Evolutionary conservation across 2,888 invertebrate species (phyloP), one percentile per base, ranked within the genome.

Genomic region (Cephus nigrinus): DNA sequence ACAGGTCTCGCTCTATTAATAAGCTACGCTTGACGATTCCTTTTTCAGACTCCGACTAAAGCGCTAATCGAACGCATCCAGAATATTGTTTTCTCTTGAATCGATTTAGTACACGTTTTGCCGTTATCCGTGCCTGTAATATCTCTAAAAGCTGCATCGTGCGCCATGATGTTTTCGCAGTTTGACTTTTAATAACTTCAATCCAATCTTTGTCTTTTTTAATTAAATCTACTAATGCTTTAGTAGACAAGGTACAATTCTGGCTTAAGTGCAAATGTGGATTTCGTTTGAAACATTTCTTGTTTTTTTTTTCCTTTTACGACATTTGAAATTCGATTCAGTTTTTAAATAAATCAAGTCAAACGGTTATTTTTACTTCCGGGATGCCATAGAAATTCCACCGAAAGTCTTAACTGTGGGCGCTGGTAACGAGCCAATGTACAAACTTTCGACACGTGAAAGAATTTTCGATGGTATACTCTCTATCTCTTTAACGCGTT

Each of bases 341-440:
- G 30, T 32, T 71, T n/a, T 71, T 33, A 71, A 78, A 76, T 71
- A 36, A 79, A 23, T 74, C 30, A 30, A 55, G 15, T 55, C 36
- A 23, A n/a, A 35, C 40, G 72, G 79, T 81, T 84, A 82, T 84
- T 84, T 84, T 81, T 79, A 79, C 76, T 40, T 80, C 74, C 69
- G 69, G 74, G 72, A 76, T 79, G 77, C 79, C 79, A 55, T 55
- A 71, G 31, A 78, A 55, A 76, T 78, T 78, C 75, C 78, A 74
- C 73, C 55, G 71, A 55, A 40, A 73, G 55, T 23, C 55, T 55
- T 55, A 55, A 55, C 55, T 32, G 69, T 68, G 74, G 40, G 68
- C 73, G 74, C 76, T 80, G 81, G 79, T 80, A 69, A 68, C 32
- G 32, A 69, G 80, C 83, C 82, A 82, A 81, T 82, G 76, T 68